Conservation (phyloP, 2,113 vertebrate genomes). For the Peromyscus leucopus region DNA sequence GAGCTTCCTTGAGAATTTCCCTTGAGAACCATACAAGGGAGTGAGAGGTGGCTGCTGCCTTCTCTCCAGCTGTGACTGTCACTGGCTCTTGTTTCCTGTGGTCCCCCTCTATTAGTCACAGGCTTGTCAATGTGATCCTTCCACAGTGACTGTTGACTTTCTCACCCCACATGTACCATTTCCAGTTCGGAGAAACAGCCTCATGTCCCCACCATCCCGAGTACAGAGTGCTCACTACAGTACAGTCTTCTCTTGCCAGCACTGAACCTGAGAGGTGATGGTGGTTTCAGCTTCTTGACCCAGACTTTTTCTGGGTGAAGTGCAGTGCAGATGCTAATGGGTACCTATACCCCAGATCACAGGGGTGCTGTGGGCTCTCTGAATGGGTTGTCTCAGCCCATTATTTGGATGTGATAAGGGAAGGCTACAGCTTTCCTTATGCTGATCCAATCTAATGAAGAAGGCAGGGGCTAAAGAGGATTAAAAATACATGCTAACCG, state of each 20-base stretch:
- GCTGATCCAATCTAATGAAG: rapidly evolving
- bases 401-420: not conserved
- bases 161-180: rapidly evolving
- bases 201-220: not conserved
- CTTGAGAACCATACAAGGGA: rapidly evolving
- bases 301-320: too few relatives aligned
- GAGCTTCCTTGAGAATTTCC: not conserved
- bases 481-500: rapidly evolving
- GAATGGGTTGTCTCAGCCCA: rapidly evolving
- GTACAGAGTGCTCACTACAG: rapidly evolving
- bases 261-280: not conserved
- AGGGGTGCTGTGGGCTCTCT: rapidly evolving
- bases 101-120: not conserved
- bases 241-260: rapidly evolving
- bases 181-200: not conserved
- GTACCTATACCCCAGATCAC: not conserved
- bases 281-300: not conserved
- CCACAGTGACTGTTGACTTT: not conserved
- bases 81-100: rapidly evolving
- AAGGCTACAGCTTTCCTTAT: too few relatives aligned
- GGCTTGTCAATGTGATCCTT: not conserved
- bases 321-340: not conserved
- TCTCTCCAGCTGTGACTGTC: rapidly evolving
- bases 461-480: not conserved
- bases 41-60: not conserved